phyloP scores from a whole-genome alignment of 2,888 invertebrate genomes.

The Lissocephala sabroskyi region DNA sequence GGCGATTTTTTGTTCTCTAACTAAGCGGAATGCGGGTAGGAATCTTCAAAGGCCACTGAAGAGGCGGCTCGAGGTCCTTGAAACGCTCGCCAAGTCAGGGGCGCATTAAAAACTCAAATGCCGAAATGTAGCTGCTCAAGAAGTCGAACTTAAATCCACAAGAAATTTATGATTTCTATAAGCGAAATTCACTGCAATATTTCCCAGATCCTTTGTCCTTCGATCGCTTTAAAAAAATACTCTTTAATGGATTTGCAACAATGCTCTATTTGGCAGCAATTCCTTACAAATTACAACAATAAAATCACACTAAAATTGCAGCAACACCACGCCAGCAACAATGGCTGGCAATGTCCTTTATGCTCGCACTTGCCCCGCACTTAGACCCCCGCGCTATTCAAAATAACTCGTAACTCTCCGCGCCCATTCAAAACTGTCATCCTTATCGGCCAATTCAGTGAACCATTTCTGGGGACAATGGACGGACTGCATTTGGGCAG shows the following conservation, averaged over 20 bases:
- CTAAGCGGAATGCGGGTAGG: no score
- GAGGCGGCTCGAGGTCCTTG: no score
- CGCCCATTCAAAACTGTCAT: conserved; percentile 43
- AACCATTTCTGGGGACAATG: conserved; percentile 33
- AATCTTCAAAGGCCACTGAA: no score
- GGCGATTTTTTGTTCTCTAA: no score
- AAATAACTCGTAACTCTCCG: conserved; percentile 54
- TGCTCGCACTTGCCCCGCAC: conserved; percentile 29
- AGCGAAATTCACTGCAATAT: no score
- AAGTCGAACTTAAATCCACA: no score
- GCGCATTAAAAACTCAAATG: no score
- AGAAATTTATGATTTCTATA: no score
- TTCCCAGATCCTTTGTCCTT: no score
- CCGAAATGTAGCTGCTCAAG: no score
- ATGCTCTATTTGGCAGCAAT: conserved; percentile 2
- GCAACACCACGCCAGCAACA: conserved; percentile 40
- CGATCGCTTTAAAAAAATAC: background rate
- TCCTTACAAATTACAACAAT: conserved; percentile 35
- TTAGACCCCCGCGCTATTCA: conserved; percentile 41
- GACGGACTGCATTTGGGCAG: conserved; percentile 44
- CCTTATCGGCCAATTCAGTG: conserved; percentile 22
- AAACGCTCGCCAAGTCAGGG: no score
- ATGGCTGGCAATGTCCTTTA: conserved; percentile 32
- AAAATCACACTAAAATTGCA: conserved; percentile 58
- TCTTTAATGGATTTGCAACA: background rate